Percentiles rank a stretch among this genome's conserved stretches.
phyloP scores from a whole-genome alignment of 2,113 vertebrate genomes.

The Gallinago media region DNA sequence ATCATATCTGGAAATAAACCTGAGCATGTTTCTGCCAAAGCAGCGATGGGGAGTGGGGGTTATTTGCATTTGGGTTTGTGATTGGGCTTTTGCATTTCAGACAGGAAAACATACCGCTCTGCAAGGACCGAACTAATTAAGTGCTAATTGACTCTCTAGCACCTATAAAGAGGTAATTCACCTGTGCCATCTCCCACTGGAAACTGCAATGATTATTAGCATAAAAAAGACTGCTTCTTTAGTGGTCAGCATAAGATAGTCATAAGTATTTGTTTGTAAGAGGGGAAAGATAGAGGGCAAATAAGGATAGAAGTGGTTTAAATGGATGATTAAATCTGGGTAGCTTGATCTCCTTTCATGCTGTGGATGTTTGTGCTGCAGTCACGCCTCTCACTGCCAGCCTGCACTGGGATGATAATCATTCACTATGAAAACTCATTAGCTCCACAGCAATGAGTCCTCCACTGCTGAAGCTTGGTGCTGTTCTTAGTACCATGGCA shows the following conservation, averaged over 20 bases:
- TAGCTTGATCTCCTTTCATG: slow-evolving; percentile 63
- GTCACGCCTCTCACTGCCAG: slow-evolving; percentile 77
- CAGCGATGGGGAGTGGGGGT: neutral
- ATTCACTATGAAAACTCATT: slow-evolving; percentile 81
- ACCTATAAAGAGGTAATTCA: neutral
- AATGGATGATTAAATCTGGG: slow-evolving; percentile 46
- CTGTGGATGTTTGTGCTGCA: slow-evolving; percentile 72
- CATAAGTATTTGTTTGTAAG: neutral
- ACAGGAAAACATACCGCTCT: neutral
- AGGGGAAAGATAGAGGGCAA: neutral
- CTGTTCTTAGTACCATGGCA: slow-evolving; percentile 93
- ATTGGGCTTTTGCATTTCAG: neutral
- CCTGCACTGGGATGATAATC: slow-evolving; percentile 69
- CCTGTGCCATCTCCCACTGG: neutral
- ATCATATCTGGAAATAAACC: neutral
- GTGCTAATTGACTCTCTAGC: slow-evolving; percentile 1
- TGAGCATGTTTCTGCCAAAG: neutral
- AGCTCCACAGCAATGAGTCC: slow-evolving; percentile 86
- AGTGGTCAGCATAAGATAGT: neutral
- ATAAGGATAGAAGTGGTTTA: neutral
- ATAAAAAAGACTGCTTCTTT: neutral
- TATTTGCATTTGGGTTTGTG: neutral
- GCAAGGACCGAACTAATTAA: slow-evolving; percentile 17
- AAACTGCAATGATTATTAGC: neutral
- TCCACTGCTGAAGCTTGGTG: slow-evolving; percentile 92